A percentile compares a stretch with the other conserved stretches of the same genome.
Conservation (phyloP, 2,113 vertebrate species). For the Panthera uncia region DNA sequence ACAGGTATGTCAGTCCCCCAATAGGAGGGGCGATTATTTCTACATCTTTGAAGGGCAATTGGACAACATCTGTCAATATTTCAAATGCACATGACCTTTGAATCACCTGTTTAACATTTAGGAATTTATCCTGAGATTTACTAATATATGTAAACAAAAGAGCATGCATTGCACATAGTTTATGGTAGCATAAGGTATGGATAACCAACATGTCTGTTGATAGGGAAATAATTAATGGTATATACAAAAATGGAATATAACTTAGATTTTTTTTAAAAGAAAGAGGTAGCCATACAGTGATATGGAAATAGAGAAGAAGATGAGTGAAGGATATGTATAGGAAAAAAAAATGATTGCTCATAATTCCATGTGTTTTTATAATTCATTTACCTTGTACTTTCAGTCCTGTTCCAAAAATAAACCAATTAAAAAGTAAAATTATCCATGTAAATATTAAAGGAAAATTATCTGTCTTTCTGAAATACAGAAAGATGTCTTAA, state of each 20-base stretch:
- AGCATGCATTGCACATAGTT: background rate
- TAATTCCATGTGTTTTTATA: background rate
- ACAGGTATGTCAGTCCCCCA: background rate
- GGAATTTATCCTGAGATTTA: background rate
- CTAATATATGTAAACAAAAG: background rate
- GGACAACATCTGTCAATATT: background rate
- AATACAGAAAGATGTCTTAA: background rate
- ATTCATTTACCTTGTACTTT: background rate
- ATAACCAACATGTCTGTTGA: background rate
- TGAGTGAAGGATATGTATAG: background rate
- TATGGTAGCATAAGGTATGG: background rate
- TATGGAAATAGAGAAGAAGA: background rate
- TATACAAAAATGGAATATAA: background rate
- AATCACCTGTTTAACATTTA: background rate
- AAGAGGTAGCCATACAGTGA: background rate
- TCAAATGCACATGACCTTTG: background rate
- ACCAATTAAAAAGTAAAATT: background rate
- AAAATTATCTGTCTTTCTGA: slow-evolving; percentile 4
- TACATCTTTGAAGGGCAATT: background rate
- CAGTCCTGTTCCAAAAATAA: background rate
- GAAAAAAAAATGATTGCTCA: background rate
- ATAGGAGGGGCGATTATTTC: background rate
- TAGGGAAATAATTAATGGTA: background rate
- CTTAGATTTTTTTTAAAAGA: background rate
- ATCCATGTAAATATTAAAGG: background rate